These are phyloP conservation scores for Diachasmimorpha longicaudata DNA, from an alignment of 1,140 invertebrate genomes.

Conservation along the genomic window DNA sequence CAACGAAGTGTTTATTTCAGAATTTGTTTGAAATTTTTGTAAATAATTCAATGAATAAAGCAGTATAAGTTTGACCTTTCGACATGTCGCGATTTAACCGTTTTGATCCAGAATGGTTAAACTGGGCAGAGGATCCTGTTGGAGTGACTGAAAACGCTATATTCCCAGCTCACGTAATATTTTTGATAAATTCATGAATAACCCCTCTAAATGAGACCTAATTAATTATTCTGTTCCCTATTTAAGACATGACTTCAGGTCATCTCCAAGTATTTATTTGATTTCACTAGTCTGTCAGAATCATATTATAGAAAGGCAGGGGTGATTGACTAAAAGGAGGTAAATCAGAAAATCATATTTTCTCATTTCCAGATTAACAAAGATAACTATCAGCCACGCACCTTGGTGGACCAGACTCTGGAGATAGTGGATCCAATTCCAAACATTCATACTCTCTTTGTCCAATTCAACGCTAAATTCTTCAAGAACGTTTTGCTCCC, in stretches of 20 bases:
- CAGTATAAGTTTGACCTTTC: too few species aligned
- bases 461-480: constrained; percentile 84
- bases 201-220: not conserved
- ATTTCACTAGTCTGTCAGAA: too few species aligned
- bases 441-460: constrained; percentile 85
- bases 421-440: constrained; percentile 94
- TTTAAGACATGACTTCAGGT: too few species aligned
- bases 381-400: constrained; percentile 52
- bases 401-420: constrained; percentile 69
- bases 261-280: too few species aligned
- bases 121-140: not conserved
- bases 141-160: constrained; percentile 48
- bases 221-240: not conserved
- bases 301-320: too few species aligned
- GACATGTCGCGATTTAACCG: too few species aligned
- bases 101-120: not conserved
- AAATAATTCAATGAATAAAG: too few species aligned
- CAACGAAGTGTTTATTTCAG: too few species aligned
- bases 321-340: too few species aligned
- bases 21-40: too few species aligned
- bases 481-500: constrained; percentile 79
- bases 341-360: constrained; percentile 13
- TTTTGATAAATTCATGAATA: not conserved
- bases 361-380: constrained; percentile 32
- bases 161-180: constrained; percentile 39